Evolutionary conservation across 2,888 invertebrate genomes (phyloP), one percentile per base, ranked within the genome.

Genomic region (Tenthredo scrophulariae): DNA sequence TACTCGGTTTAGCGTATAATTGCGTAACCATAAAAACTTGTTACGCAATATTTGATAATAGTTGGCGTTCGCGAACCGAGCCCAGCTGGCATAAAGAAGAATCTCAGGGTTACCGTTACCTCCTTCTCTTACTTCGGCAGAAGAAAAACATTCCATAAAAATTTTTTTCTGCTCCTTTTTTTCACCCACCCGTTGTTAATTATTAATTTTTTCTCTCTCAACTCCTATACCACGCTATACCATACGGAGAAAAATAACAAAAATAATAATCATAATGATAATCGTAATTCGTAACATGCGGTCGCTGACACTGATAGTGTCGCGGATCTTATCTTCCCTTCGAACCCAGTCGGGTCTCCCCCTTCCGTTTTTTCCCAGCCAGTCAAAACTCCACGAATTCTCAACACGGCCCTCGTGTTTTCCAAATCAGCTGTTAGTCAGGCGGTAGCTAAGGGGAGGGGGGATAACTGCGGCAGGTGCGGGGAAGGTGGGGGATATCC

Each of bases 381-480:
- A 80, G 58, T 65, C 43, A 70, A 83, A 83, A 58, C 33, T 80
- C 80, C 37, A 80, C 58, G 58, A 80, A 80, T 62, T 80, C 58
- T 62, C 22, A 37, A 22, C 62, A 77, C 46, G 65, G 65, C 72
- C 87, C 86, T 85, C 85, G 87, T 91, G 91, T 91, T 91, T 91
- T 91, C 89, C 90, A 89, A 91, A 92, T 92, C 91, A 92, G 91
- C 91, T 92, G 91, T 91, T 90, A 89, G 89, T 86, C 87, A 83
- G 75, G 77, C 77, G 84, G 84, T 79, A 33, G 58, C 77, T 22
- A 77, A 54, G 83, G 84, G 37, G 84, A 6, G 50, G 86, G 88
- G 87, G 86, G 86, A 86, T 40, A 86, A 86, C 85, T 86, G 43
- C 65, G 82, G 9, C 33, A 80, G 74, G 82, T 54, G 72, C 62